Base-by-base conservation (phyloP, 2,888 invertebrate genomes). In the Pollenia labialis region DNA sequence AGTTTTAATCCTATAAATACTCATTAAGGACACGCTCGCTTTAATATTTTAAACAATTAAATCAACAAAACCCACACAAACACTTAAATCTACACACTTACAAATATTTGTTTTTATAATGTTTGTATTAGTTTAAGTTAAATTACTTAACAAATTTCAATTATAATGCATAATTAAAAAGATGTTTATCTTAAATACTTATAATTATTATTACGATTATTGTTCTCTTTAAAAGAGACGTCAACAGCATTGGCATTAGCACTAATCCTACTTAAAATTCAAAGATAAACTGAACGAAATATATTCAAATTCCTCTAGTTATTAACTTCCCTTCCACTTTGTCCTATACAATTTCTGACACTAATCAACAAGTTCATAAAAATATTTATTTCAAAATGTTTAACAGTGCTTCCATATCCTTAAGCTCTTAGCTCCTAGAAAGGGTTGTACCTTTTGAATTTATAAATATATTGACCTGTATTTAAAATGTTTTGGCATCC, bases 1-100 rank as follows among this genome's bases (percentile, higher is more conserved):
- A 74, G 52, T 79, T 77, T 85, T 85, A 85, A 85, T 66, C 85
- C 54, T 42, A 69, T 82, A 74, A 79, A 74, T 60, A 50, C 58
- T 56, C 50, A 74, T 69, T 79, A 74, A 79, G 62, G 69, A 79
- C 81, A 85, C 81, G 81, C 16, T 69, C 56, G 44, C 23, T 82
- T 69, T 79, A 69, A 68, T 44, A 74, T 44, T 69, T 62, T 69
- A 62, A 85, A 74, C 42, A 54, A 68, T 74, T 69, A 50, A 60
- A 62, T 50, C 16, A 68, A 79, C 58, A 50, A 16, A 32, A 32
- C 16, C 7, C 42, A 42, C 18, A 42, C 42, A 42, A n/a, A n/a
- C 16, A n/a, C 16, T 4, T 11, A 18, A 16, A 42, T 32, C 6
- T n/a, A 42, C 3, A 68, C 14, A 48, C 14, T 48, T 23, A 23